phyloP scores from a whole-genome alignment of 2,797 vertebrate genomes.

The Chiloscyllium punctatum region DNA sequence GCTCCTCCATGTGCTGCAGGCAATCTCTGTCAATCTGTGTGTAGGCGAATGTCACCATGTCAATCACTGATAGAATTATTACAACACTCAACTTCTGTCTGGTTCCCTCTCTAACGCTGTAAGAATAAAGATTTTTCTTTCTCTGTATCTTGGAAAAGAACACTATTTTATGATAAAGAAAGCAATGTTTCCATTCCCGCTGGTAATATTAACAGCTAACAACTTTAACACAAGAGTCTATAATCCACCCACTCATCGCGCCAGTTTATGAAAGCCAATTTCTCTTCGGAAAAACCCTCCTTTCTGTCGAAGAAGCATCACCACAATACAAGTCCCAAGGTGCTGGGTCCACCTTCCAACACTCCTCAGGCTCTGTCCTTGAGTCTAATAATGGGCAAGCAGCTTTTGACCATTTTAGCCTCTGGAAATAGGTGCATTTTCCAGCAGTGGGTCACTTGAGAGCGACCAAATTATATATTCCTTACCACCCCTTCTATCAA shows the following conservation, averaged over 20 bases:
- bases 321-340: neutral
- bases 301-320: neutral
- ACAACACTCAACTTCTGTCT: neutral
- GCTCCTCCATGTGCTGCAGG: neutral
- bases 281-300: neutral
- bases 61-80: slow-evolving; percentile 3
- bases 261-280: neutral
- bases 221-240: neutral
- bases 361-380: too few species aligned
- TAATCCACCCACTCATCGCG: neutral
- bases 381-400: neutral
- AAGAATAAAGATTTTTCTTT: neutral
- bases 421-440: neutral
- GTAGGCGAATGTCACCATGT: neutral
- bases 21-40: neutral
- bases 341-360: neutral
- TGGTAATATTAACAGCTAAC: neutral
- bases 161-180: slow-evolving; percentile 26
- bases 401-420: neutral
- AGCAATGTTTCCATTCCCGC: neutral
- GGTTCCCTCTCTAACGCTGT: neutral
- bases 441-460: neutral
- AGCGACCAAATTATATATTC: neutral
- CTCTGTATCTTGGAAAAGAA: neutral
- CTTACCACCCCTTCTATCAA: neutral